Base-by-base conservation (phyloP, 2,113 vertebrate species). In the Orientallactaga bullata region DNA sequence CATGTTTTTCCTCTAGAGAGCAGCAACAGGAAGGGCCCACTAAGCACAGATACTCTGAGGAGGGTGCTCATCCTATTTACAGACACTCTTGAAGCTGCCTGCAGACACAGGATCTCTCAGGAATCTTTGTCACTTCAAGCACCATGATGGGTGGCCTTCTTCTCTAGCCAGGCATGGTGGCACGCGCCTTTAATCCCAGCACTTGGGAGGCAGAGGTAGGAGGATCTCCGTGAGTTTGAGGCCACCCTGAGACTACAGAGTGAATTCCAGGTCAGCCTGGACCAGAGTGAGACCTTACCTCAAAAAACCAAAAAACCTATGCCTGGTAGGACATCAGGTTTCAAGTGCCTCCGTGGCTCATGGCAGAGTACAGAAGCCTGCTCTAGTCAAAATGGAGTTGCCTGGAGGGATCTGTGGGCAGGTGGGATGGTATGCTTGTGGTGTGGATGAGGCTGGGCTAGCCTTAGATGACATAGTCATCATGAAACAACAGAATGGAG, bases 321-420 rank as follows among this genome's bases (percentile, higher is more conserved):
- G n/a, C n/a, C n/a, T n/a, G n/a, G 18, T 5, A 21, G 32, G 58
- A 13, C 12, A 16, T 20, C 26, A 1, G 15, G 4, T 3, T 20
- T n/a, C 1, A 30, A 35, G 60, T 4, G 60, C 68, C 30, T 9
- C 12, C 42, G 68, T 21, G 79, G 10, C 42, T 72, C 11, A 32
- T 18, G 51, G 55, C 32, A 26, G 42, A 78, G n/a, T 65, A 60
- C 30, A 51, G 63, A 58, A 69, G 47, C 4, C n/a, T 21, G 20
- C 28, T 7, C 51, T 16, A 42, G 47, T 73, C 17, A 2, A n/a
- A 60, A 16, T 17, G 72, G 35, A 47, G 5, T 32, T 35, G 3
- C 20, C 80, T 0, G 1, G 23, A 0, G 7, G 5, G 13, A 39
- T 79, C 76, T 7, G 0, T 58, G 15, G 32, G 24, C 4, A 18